Base-by-base conservation (phyloP, 2,888 invertebrate species). In the Agapostemon virescens region DNA sequence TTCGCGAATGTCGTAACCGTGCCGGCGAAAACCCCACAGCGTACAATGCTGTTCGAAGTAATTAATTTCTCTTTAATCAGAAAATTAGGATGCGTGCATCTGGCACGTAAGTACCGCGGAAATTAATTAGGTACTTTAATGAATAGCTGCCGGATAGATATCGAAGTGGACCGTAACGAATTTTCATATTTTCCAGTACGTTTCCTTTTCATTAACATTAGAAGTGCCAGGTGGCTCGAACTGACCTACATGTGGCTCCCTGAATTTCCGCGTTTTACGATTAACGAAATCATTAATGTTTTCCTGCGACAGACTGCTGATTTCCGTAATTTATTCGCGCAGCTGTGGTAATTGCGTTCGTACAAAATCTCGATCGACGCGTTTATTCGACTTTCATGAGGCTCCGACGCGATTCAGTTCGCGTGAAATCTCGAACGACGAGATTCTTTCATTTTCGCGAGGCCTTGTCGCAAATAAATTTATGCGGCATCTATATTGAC, bases 41-140 rank as follows among this genome's bases (percentile, higher is more conserved):
- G n/a, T 33, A n/a, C 11, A 63, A 63, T 63, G n/a, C 20, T 63
- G 20, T 63, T 58, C 30, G 17, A 20, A n/a, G 2, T 36, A 63
- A 36, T 36, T n/a, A 63, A 63, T 36, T 36, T 63, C 36, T 13
- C 13, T 36, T 63, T 63, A 63, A 63, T 63, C 36, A 36, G 36
- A 36, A n/a, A 63, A 63, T 63, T 63, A 63, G 36, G 63, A 13
- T 63, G 33, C 63, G 36, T 63, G 33, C 63, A 11, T 36, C 36
- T 63, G 63, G 20, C 33, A 63, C 61, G n/a, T 23, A 13, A 36
- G 63, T n/a, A 63, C 36, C 36, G 63, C 5, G n/a, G n/a, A 13
- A 63, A 63, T 36, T 36, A 63, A 33, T 63, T 63, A 36, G 36
- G 33, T 20, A 33, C 9, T 61, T 36, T 63, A 33, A 20, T 63